These are phyloP conservation scores for Argya squamiceps DNA, from an alignment of 2,797 vertebrate genomes.

Conservation along the genomic window DNA sequence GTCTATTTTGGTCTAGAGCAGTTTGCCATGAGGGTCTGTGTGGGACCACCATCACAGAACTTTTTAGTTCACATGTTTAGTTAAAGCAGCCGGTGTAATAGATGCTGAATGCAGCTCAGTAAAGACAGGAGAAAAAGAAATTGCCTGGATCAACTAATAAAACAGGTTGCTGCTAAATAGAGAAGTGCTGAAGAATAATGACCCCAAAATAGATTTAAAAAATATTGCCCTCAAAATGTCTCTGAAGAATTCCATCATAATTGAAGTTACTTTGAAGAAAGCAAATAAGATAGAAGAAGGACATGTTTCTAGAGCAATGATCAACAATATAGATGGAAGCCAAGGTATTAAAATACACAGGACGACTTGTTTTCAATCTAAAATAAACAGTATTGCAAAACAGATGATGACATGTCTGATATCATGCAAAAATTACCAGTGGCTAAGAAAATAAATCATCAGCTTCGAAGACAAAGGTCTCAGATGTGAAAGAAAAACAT, in stretches of 20 bases:
- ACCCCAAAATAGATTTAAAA: slow-evolving; percentile 33
- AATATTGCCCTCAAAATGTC: slow-evolving; percentile 11
- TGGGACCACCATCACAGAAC: not conserved
- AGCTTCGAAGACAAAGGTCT: not conserved
- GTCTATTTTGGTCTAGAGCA: not conserved
- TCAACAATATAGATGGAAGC: not conserved
- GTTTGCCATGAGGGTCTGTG: not conserved
- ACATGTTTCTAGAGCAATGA: not conserved
- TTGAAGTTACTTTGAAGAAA: slow-evolving; percentile 25
- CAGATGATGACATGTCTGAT: not conserved
- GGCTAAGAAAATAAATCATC: not conserved
- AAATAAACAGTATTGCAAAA: not conserved
- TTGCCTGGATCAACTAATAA: slow-evolving; percentile 10
- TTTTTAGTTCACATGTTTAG: not conserved
- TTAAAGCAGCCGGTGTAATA: not conserved
- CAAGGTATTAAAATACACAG: not conserved
- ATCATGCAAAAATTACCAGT: not conserved
- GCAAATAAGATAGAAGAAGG: not conserved
- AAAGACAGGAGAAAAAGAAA: slow-evolving; percentile 27
- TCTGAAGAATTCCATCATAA: not conserved
- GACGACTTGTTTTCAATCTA: not conserved
- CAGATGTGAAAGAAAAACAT: not conserved
- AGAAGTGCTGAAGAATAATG: slow-evolving; percentile 46
- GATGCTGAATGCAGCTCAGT: not conserved
- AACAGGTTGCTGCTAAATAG: slow-evolving; percentile 31